These are phyloP conservation scores for Eupleurogrammus muticus DNA, from an alignment of 2,797 vertebrate genomes.

Conservation along the genomic window DNA sequence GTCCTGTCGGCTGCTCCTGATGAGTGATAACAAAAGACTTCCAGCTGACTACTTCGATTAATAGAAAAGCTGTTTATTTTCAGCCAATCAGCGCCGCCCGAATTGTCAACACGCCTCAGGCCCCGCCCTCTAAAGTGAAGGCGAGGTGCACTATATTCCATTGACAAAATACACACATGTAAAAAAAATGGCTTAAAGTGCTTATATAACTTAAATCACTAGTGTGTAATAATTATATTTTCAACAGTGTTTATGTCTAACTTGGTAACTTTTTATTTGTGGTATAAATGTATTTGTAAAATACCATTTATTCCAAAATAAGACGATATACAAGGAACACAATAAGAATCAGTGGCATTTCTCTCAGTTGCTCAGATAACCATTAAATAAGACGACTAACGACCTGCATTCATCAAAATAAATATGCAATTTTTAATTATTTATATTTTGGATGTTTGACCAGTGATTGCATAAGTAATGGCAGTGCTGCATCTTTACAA, in stretches of 20 bases:
- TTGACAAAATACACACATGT: background rate
- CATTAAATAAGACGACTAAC: background rate
- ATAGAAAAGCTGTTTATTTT: slow-evolving; percentile 23
- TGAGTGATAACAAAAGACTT: slow-evolving; percentile 1
- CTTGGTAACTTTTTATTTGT: background rate
- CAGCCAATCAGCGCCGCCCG: slow-evolving; percentile 44
- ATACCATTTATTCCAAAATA: background rate
- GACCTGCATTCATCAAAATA: too few species aligned
- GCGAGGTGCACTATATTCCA: background rate
- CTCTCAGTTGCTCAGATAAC: background rate
- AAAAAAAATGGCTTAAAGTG: background rate
- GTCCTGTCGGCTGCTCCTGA: background rate
- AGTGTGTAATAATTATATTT: too few species aligned
- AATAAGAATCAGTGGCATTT: background rate
- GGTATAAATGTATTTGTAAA: background rate
- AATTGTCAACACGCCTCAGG: slow-evolving; percentile 12
- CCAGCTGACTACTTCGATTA: slow-evolving; percentile 17
- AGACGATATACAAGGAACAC: background rate
- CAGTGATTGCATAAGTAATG: background rate
- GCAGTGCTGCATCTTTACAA: too few species aligned
- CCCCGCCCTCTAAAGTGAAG: slow-evolving; percentile 23
- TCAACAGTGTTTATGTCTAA: too few species aligned
- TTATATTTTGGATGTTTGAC: background rate
- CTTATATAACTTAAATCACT: too few species aligned
- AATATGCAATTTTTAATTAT: too few species aligned